Evolutionary conservation across 2,113 vertebrate genomes (phyloP), one percentile per base, ranked within the genome.

Genomic region (Sapayoa aenigma): DNA sequence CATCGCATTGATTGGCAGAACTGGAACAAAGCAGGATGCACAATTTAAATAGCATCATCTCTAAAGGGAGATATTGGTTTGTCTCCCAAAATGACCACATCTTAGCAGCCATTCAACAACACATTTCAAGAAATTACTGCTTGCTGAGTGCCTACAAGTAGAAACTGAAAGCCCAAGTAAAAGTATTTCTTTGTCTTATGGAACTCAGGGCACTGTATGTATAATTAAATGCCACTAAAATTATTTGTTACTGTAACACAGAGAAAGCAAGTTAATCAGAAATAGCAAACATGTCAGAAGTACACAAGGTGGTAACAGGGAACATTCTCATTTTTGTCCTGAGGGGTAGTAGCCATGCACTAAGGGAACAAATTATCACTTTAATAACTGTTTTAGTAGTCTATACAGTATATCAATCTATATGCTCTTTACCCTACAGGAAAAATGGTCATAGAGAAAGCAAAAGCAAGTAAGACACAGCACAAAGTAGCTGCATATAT

Each of bases 191-290:
- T 94, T 41, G 49, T 86, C n/a, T 60, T 59, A 44, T 7, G 41
- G 68, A 78, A 67, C 25, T 67, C 47, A 13, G 8, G 28, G 22
- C 37, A 75, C 31, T 65, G 14, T 31, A 77, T 21, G 10, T 58
- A 67, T 65, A 81, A 92, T 78, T 28, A 92, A 95, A 77, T 60
- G 9, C 18, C 39, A 81, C 78, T 94, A 80, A 91, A 90, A 15
- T 46, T 52, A 73, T 90, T 85, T 94, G 58, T 92, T 87, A 93
- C 35, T 52, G 41, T 73, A 87, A 93, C 44, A 39, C 27, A 91
- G 33, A 92, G n/a, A 89, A 90, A 81, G 56, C n/a, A 82, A 80
- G 76, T 84, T 84, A 80, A 68, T 95, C 53, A 75, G 67, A 75
- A 92, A 84, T 3, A 85, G n/a, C 24, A 50, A 14, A 11, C 78